These are phyloP conservation scores for Lerema accius DNA, from an alignment of 1,140 invertebrate genomes.

Conservation along the genomic window DNA sequence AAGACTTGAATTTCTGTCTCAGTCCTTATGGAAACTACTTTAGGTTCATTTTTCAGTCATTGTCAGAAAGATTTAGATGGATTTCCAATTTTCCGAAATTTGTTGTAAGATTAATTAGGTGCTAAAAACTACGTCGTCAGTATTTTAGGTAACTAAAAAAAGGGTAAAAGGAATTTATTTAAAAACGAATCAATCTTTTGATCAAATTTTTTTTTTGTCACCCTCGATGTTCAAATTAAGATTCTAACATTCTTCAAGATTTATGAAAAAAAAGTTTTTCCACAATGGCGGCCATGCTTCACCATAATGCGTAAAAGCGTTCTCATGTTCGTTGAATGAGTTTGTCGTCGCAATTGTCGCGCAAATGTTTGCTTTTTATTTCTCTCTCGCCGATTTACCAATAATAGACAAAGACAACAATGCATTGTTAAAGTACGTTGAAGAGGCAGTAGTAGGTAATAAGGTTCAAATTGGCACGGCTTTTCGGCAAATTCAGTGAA, in stretches of 20 bases:
- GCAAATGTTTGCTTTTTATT: conserved; percentile 10
- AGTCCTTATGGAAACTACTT: too few relatives aligned
- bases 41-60: too few relatives aligned
- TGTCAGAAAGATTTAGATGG: too few relatives aligned
- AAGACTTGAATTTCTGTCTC: too few relatives aligned
- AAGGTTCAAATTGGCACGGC: not conserved
- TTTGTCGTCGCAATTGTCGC: not conserved
- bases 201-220: too few relatives aligned
- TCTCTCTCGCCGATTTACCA: conserved; percentile 1
- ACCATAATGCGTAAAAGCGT: conserved; percentile 10
- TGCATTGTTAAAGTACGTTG: not conserved
- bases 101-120: too few relatives aligned
- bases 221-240: not conserved
- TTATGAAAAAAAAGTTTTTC: not conserved
- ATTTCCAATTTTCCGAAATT: too few relatives aligned
- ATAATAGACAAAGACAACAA: conserved; percentile 1
- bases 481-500: too few relatives aligned
- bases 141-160: too few relatives aligned
- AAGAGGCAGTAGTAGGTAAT: not conserved
- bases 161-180: too few relatives aligned
- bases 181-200: too few relatives aligned
- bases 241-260: not conserved
- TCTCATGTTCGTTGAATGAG: conserved; percentile 8
- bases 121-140: too few relatives aligned
- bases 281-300: conserved; percentile 1